Base-by-base conservation (phyloP, 2,888 invertebrate genomes). In the Ischnura elegans region DNA sequence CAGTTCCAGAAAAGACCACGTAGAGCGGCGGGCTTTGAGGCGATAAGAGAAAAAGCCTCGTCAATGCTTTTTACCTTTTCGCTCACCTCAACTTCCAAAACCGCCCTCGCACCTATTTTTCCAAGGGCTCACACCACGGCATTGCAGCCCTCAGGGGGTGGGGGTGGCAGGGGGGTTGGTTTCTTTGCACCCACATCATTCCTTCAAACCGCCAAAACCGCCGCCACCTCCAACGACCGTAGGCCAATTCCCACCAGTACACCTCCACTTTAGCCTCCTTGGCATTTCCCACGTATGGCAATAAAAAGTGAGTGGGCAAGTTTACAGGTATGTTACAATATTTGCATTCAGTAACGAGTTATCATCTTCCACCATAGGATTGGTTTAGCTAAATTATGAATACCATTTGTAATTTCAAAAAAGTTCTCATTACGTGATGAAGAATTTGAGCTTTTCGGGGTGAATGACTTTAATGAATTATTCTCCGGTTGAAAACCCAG, bases 31-130 rank as follows among this genome's bases (percentile, higher is more conserved):
- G 90, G 55, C 90, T 90, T 90, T 90, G 90, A 90, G n/a, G 90
- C 90, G 90, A 90, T 90, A 90, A 90, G 90, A 90, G 61, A 90
- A 90, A 90, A 90, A 90, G 90, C 90, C 61, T 90, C 90, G 90
- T 90, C 90, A 90, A 90, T 90, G 90, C 90, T 90, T 90, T 90
- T 90, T 90, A 90, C 90, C 90, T 90, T 90, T 86, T 90, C 90
- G 61, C 51, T 90, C 90, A 61, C 90, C 61, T 90, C 90, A 61
- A 61, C 43, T 46, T 86, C 86, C 21, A 46, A 90, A 90, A 66
- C 90, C 90, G n/a, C 90, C 90, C 90, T 90, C 90, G 61, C 90
- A 90, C 90, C 36, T 21, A 42, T 46, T 90, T 87, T 51, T 90
- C 51, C 51, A 45, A 16, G 46, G 47, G 36, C 87, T 43, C 42